Percentiles rank a stretch among this genome's conserved stretches.
These are phyloP conservation scores for Alsophila aescularia DNA, from an alignment of 2,888 invertebrate species.

Conservation along the genomic window DNA sequence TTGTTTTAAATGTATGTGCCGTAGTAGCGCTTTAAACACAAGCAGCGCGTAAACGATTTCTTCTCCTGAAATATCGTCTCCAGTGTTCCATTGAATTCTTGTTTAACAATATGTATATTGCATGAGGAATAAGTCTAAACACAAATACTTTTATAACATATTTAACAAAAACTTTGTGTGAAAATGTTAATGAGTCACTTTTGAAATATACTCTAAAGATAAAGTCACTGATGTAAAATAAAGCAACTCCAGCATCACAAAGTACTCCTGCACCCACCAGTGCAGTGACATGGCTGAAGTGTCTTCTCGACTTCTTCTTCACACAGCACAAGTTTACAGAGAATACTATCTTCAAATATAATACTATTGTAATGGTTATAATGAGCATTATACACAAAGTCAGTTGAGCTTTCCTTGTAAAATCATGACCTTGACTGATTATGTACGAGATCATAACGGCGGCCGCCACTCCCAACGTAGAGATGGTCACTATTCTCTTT, in stretches of 20 bases:
- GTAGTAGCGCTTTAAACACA: too few relatives aligned
- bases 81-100: background rate
- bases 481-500: slow-evolving; percentile 1
- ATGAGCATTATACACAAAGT: background rate
- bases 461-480: background rate
- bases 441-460: background rate
- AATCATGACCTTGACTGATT: background rate
- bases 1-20: too few relatives aligned
- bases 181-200: too few relatives aligned
- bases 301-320: background rate
- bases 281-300: background rate
- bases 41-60: background rate
- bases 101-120: background rate
- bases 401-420: background rate
- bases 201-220: too few relatives aligned
- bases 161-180: too few relatives aligned
- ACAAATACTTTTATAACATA: background rate
- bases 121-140: background rate
- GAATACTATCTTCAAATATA: background rate
- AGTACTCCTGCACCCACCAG: background rate
- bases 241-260: background rate
- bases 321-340: slow-evolving; percentile 3
- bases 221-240: background rate
- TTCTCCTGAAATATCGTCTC: background rate
- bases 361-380: background rate